phyloP scores from a whole-genome alignment of 2,888 invertebrate species.

The Lacanobia wlatinum region DNA sequence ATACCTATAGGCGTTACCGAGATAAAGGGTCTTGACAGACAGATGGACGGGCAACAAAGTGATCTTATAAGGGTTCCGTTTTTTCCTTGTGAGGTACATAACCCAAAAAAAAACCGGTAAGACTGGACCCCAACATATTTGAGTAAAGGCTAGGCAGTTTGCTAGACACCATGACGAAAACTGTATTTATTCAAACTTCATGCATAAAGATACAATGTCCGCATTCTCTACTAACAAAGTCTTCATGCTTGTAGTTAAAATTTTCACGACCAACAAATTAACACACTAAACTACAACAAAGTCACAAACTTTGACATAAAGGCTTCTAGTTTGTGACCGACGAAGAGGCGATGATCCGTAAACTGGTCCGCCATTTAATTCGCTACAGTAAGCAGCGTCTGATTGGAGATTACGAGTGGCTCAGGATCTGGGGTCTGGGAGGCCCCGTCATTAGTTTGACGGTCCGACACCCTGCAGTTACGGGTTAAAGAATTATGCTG shows the following conservation, averaged over 20 bases:
- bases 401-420: slow-evolving; percentile 54
- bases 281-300: slow-evolving; percentile 13
- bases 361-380: slow-evolving; percentile 50
- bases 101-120: too few species aligned
- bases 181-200: not conserved
- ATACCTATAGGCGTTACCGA: too few species aligned
- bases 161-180: not conserved
- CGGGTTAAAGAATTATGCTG: slow-evolving; percentile 37
- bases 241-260: not conserved
- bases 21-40: too few species aligned
- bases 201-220: too few species aligned
- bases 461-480: slow-evolving; percentile 30
- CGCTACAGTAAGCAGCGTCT: slow-evolving; percentile 53
- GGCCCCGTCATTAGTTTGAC: slow-evolving; percentile 46
- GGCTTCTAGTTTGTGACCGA: slow-evolving; percentile 49
- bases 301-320: slow-evolving; percentile 10
- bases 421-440: slow-evolving; percentile 40
- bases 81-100: too few species aligned
- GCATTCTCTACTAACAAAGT: too few species aligned
- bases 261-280: not conserved
- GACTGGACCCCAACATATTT: not conserved
- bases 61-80: too few species aligned
- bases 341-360: slow-evolving; percentile 50
- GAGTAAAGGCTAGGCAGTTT: not conserved
- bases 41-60: too few species aligned